phyloP scores from a whole-genome alignment of 1,140 invertebrate species.

The Drosophila quadrilineata region DNA sequence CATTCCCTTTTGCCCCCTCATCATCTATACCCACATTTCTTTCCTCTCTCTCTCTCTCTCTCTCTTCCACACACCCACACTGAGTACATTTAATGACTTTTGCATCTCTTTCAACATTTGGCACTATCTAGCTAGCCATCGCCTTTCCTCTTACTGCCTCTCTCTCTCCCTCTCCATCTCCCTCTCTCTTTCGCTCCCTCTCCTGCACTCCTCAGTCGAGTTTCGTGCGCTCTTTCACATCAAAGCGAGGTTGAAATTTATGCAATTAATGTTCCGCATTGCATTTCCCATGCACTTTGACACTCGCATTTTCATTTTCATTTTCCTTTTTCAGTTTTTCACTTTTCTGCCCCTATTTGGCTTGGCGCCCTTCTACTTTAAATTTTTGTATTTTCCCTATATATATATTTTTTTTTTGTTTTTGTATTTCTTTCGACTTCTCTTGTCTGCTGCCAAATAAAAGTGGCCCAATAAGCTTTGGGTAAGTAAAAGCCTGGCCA shows the following conservation, averaged over 20 bases:
- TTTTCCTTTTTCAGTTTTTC: not conserved
- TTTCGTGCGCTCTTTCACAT: constrained; percentile 8
- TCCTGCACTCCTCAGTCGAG: too few species aligned
- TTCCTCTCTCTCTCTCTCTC: not conserved
- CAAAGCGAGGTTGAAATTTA: constrained; percentile 41
- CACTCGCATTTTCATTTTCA: constrained; percentile 27
- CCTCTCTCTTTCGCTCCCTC: not conserved
- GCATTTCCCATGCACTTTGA: constrained; percentile 49
- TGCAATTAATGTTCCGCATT: constrained; percentile 49
- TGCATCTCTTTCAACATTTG: constrained; percentile 8
- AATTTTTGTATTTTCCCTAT: not conserved
- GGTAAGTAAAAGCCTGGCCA: constrained; percentile 32
- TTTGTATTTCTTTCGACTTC: not conserved
- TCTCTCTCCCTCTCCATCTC: not conserved
- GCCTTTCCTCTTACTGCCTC: not conserved
- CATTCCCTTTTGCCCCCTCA: not conserved
- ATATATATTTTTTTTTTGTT: not conserved
- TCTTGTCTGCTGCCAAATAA: constrained; percentile 20
- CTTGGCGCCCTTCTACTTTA: too few species aligned
- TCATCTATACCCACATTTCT: too few species aligned
- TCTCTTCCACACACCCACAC: not conserved
- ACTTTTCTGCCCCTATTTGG: not conserved
- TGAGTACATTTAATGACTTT: constrained; percentile 38
- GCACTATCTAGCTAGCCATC: not conserved
- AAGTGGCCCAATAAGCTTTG: constrained; percentile 46